Conservation (phyloP, 2,888 invertebrate species). For the Lomographa bimaculata region DNA sequence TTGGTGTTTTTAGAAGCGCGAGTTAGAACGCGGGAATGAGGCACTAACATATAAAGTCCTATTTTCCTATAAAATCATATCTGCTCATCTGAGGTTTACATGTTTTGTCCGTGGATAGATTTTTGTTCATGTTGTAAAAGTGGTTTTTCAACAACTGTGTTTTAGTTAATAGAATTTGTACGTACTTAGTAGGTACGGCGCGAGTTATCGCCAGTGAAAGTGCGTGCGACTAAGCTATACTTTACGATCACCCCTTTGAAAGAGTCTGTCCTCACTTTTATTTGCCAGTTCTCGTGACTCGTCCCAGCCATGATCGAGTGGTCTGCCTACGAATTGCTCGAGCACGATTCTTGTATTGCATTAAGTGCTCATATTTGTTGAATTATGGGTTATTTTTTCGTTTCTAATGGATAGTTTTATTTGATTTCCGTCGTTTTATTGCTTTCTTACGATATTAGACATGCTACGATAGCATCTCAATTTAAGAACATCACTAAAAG, state of each 20-base stretch:
- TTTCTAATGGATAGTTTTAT: slow-evolving; percentile 25
- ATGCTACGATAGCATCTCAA: slow-evolving; percentile 6
- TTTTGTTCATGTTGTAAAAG: too few species aligned
- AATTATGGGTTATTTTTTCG: slow-evolving; percentile 40
- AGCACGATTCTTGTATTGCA: slow-evolving; percentile 61
- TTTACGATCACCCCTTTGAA: slow-evolving; percentile 82
- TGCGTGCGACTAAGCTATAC: slow-evolving; percentile 31
- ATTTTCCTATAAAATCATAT: too few species aligned
- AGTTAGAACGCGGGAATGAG: background rate
- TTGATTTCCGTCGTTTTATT: slow-evolving; percentile 25
- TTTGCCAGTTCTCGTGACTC: slow-evolving; percentile 62
- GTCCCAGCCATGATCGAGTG: slow-evolving; percentile 53
- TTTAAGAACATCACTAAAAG: slow-evolving; percentile 3
- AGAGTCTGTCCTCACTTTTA: slow-evolving; percentile 69
- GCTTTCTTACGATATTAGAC: slow-evolving; percentile 11
- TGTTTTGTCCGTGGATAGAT: too few species aligned
- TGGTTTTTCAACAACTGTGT: too few species aligned
- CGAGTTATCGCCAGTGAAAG: slow-evolving; percentile 5
- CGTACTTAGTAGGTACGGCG: too few species aligned
- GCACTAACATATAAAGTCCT: too few species aligned
- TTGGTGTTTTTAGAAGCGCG: background rate
- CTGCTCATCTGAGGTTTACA: too few species aligned
- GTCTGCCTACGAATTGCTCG: slow-evolving; percentile 54
- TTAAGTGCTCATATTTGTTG: slow-evolving; percentile 46
- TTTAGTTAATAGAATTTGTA: too few species aligned